phyloP scores from a whole-genome alignment of 2,797 vertebrate genomes.

The Sebastes itinus region DNA sequence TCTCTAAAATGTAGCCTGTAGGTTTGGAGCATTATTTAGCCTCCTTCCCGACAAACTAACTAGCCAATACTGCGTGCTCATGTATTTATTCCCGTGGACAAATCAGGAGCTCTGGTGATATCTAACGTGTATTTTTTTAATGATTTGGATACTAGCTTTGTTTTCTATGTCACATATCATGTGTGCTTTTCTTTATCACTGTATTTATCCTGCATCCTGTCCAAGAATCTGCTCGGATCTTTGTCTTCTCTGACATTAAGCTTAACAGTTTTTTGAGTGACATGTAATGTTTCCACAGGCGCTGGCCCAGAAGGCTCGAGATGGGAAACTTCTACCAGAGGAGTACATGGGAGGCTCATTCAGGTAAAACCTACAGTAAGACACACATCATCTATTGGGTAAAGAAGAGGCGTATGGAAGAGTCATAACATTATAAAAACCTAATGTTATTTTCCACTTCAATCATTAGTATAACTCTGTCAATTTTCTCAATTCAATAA shows the following conservation, averaged over 20 bases:
- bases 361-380: constrained; percentile 82
- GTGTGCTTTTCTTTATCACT: neutral
- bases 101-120: neutral
- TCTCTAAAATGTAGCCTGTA: too few relatives aligned
- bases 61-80: neutral
- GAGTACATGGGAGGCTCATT: constrained; percentile 98
- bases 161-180: neutral
- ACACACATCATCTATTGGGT: neutral
- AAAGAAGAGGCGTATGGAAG: neutral
- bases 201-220: neutral
- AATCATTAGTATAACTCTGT: neutral
- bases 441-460: neutral
- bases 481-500: neutral
- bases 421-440: neutral
- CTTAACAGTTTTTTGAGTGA: neutral
- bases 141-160: neutral
- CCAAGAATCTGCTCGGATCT: neutral
- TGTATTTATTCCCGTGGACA: neutral
- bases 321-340: constrained; percentile 94
- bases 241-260: neutral
- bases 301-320: constrained; percentile 92
- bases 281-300: constrained; percentile 69
- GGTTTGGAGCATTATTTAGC: too few relatives aligned
- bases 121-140: neutral
- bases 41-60: too few relatives aligned